Base-by-base conservation (phyloP, 2,113 vertebrate genomes). In the Alosa alosa region DNA sequence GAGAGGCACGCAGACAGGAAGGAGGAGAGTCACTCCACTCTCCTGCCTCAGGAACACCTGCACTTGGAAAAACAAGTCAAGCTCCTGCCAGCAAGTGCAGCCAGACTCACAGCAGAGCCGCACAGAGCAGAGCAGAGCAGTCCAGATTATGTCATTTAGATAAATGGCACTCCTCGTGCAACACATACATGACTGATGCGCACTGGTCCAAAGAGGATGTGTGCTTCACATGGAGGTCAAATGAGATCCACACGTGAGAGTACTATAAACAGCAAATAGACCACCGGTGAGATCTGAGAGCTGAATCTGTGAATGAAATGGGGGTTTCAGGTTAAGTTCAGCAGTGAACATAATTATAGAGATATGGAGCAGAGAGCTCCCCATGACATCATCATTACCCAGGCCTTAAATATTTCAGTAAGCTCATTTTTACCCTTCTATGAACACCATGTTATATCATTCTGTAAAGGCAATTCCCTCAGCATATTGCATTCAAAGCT, bases 371-470 rank as follows among this genome's bases (percentile, higher is more conserved):
- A 78, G 4, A 68, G n/a, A 78, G 72, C 9, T 78, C 72, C 11
- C 25, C 36, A 41, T 78, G 72, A 39, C 31, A 78, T 39, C 72
- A 78, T 78, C 72, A 78, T 78, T 36, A 39, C 25, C 25, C 31
- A 6, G 39, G 72, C 10, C 25, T 78, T 78, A 3, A 78, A 78
- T 78, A 36, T 78, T 78, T 78, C 36, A 36, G 13, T 78, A 15
- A 78, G n/a, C 13, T 68, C 64, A 68, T 68, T 68, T n/a, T 60
- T 60, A 60, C 55, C 64, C 72, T 78, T 11, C 72, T 78, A 39
- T 78, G 72, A 41, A 13, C 15, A 17, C 5, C 10, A 17, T 41
- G 55, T 78, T 78, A 39, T 78, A 36, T 78, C 72, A 78, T 78
- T 2, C 72, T 10, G 31, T 15, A 36, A 15, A 78, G 39, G 25